Conservation (phyloP, 2,113 vertebrate genomes). For the Mustela lutreola region DNA sequence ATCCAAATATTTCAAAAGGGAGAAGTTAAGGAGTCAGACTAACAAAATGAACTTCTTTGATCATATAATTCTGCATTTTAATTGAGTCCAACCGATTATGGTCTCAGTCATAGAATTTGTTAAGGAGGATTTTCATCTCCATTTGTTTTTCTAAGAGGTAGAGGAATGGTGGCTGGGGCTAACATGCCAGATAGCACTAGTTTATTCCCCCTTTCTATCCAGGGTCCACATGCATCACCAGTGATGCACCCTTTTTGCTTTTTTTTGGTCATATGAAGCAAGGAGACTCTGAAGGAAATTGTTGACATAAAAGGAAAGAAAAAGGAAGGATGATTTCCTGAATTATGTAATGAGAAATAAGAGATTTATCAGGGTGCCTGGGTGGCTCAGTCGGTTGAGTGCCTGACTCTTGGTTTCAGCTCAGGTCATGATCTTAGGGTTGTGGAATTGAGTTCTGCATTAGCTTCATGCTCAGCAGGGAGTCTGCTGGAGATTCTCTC, state of each 20-base stretch:
- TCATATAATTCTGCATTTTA: neutral
- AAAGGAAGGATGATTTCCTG: neutral
- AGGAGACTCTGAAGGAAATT: neutral
- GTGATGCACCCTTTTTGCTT: neutral
- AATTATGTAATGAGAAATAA: neutral
- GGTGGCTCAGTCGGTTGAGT: neutral
- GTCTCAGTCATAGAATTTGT: no score
- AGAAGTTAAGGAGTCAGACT: neutral
- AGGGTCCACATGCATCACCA: neutral
- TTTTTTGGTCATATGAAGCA: neutral
- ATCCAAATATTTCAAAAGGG: neutral
- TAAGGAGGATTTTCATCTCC: no score
- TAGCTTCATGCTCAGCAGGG: neutral
- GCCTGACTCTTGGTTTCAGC: neutral
- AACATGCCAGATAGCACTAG: accelerated
- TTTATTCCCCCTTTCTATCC: no score
- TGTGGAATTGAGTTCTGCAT: neutral
- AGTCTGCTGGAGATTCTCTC: neutral
- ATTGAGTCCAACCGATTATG: no score
- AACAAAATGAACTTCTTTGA: neutral
- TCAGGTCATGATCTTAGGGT: neutral
- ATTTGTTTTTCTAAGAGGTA: neutral
- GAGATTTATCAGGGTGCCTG: neutral
- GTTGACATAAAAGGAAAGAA: neutral
- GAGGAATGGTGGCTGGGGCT: neutral